Conservation (phyloP, 2,888 invertebrate species). For the Brenthis daphne region DNA sequence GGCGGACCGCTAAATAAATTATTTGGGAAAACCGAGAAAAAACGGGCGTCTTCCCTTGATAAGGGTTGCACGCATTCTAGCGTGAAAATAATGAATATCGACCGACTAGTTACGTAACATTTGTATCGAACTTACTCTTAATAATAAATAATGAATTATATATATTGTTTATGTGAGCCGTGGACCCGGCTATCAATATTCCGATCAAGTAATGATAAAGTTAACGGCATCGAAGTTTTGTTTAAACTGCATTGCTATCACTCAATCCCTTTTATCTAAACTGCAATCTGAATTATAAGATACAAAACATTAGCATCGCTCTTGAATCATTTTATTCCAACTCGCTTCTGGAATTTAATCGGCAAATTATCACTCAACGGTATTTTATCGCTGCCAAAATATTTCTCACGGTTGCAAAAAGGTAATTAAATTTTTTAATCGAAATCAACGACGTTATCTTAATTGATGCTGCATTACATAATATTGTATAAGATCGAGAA, state of each 20-base stretch:
- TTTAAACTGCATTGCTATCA: slow-evolving; percentile 44
- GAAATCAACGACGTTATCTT: slow-evolving; percentile 18
- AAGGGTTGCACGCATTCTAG: slow-evolving; percentile 74
- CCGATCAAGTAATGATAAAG: slow-evolving; percentile 42
- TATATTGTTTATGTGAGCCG: not conserved
- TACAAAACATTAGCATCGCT: slow-evolving; percentile 31
- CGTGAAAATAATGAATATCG: slow-evolving; percentile 77
- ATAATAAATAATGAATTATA: slow-evolving; percentile 1
- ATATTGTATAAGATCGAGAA: slow-evolving; percentile 10
- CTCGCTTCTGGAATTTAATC: slow-evolving; percentile 43
- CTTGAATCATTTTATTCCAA: slow-evolving; percentile 39
- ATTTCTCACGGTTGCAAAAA: slow-evolving; percentile 40
- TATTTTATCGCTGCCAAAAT: slow-evolving; percentile 36
- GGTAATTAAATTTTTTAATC: slow-evolving; percentile 18
- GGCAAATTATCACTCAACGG: slow-evolving; percentile 39
- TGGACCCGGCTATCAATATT: slow-evolving; percentile 36
- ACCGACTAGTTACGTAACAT: slow-evolving; percentile 51
- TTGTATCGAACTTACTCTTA: slow-evolving; percentile 22
- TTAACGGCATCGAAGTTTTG: slow-evolving; percentile 37
- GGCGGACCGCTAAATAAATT: slow-evolving; percentile 81
- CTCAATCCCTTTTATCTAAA: slow-evolving; percentile 42
- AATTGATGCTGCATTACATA: slow-evolving; percentile 14
- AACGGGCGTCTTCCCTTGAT: slow-evolving; percentile 80
- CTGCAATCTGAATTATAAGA: slow-evolving; percentile 43
- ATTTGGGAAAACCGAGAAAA: slow-evolving; percentile 83